A percentile compares a stretch with the other conserved stretches of the same genome.
Evolutionary conservation across 1,140 invertebrate genomes (phyloP).

Genomic region (Trialeurodes vaporariorum): DNA sequence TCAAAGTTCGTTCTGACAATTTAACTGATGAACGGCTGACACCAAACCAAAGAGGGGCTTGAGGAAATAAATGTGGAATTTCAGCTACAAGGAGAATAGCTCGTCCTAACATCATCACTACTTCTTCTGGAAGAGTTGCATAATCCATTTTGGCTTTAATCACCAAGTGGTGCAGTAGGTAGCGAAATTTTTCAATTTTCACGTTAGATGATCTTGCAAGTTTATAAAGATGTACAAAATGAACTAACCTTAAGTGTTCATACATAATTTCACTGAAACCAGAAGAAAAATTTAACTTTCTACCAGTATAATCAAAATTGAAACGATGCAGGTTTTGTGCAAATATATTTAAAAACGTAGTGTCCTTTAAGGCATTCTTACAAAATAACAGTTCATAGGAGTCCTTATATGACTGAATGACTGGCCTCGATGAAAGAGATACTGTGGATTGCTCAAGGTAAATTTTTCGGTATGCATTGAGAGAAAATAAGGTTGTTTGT

Average conservation of each 20-base stretch:
- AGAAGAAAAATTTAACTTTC: background rate
- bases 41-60: background rate
- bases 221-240: background rate
- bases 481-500: background rate
- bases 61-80: background rate
- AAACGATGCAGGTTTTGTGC: background rate
- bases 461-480: background rate
- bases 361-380: background rate
- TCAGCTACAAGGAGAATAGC: background rate
- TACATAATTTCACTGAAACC: background rate
- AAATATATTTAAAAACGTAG: background rate
- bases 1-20: background rate
- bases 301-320: background rate
- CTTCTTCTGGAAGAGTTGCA: background rate
- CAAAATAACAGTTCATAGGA: background rate
- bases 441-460: background rate
- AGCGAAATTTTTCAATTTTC: background rate
- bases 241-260: background rate
- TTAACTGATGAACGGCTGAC: background rate
- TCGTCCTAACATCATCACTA: background rate
- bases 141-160: background rate
- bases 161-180: background rate
- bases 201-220: background rate
- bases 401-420: background rate
- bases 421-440: background rate